Percentiles rank a stretch among this genome's conserved stretches.
Conservation (phyloP, 2,113 vertebrate species). For the Orycteropus afer region DNA sequence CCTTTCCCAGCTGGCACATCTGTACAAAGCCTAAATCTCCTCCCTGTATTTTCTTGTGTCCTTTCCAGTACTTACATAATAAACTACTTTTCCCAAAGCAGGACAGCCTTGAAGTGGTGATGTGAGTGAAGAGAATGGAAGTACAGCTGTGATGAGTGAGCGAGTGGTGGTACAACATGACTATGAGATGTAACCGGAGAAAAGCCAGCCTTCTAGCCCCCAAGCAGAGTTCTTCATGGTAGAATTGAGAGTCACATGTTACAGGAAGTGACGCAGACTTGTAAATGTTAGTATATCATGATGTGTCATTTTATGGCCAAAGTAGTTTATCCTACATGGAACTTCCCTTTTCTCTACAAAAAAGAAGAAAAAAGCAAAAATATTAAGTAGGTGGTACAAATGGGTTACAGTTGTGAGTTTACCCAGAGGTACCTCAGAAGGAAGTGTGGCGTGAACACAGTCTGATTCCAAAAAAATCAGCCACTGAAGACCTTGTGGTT, state of each 20-base stretch:
- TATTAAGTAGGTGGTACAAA: no score
- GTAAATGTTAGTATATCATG: neutral
- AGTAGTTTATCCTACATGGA: no score
- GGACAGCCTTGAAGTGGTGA: neutral
- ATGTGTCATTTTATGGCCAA: no score
- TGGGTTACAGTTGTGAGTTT: no score
- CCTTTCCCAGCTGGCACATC: neutral
- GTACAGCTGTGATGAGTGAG: neutral
- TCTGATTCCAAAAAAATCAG: no score
- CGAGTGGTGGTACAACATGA: no score
- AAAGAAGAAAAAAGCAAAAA: no score
- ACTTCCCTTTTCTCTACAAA: no score
- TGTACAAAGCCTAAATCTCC: neutral
- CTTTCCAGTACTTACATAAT: neutral
- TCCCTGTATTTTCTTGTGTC: neutral
- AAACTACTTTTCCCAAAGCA: constrained; percentile 11
- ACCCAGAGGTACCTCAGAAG: no score
- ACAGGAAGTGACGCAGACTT: neutral
- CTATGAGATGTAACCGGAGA: neutral
- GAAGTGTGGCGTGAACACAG: no score
- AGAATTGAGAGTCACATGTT: rapidly evolving
- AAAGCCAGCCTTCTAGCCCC: neutral
- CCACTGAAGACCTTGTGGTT: no score
- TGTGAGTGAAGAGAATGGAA: neutral
- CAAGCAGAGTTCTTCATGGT: neutral